Percentiles rank a stretch among this genome's conserved stretches.
Conservation (phyloP, 2,113 vertebrate species). For the Macquaria ambigua region DNA sequence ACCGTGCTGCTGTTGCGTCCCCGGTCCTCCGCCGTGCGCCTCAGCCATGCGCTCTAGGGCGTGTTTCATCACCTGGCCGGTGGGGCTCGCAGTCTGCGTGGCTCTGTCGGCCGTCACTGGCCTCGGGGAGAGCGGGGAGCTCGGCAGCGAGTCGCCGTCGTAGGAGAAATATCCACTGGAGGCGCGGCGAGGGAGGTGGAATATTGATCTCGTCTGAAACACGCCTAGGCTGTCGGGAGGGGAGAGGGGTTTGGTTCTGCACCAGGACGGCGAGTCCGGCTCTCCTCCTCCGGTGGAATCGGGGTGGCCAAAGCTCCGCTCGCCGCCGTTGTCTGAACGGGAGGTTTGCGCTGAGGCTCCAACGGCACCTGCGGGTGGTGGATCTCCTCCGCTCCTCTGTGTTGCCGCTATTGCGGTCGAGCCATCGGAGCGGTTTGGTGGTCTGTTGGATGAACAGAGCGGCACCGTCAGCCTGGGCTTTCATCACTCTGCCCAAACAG, state of each 20-base stretch:
- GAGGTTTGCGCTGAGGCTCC: slow-evolving; percentile 59
- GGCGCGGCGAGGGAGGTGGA: slow-evolving; percentile 87
- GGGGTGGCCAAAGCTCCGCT: background rate
- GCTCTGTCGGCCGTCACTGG: slow-evolving; percentile 83
- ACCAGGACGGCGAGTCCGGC: slow-evolving; percentile 80
- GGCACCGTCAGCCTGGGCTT: slow-evolving; percentile 60
- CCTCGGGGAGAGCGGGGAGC: slow-evolving; percentile 79
- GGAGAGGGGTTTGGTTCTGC: slow-evolving; percentile 72
- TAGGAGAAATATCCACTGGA: slow-evolving; percentile 96
- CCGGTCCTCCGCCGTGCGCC: slow-evolving; percentile 41
- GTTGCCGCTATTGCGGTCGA: slow-evolving; percentile 83
- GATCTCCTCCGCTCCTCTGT: slow-evolving; percentile 79
- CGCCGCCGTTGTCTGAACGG: slow-evolving; percentile 58
- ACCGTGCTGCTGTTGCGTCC: slow-evolving; percentile 71
- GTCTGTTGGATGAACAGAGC: slow-evolving; percentile 86
- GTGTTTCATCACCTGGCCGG: slow-evolving; percentile 85
- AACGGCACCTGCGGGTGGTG: slow-evolving; percentile 74
- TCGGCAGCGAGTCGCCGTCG: slow-evolving; percentile 88
- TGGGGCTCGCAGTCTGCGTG: slow-evolving; percentile 92
- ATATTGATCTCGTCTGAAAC: slow-evolving; percentile 88
- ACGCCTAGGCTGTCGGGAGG: slow-evolving; percentile 83
- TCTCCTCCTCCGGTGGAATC: slow-evolving; percentile 68
- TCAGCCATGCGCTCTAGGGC: slow-evolving; percentile 73
- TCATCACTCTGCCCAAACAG: slow-evolving; percentile 38
- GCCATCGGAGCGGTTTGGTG: slow-evolving; percentile 86